phyloP scores from a whole-genome alignment of 92 coral and sea anemone species.

The Desmophyllum pertusum region DNA sequence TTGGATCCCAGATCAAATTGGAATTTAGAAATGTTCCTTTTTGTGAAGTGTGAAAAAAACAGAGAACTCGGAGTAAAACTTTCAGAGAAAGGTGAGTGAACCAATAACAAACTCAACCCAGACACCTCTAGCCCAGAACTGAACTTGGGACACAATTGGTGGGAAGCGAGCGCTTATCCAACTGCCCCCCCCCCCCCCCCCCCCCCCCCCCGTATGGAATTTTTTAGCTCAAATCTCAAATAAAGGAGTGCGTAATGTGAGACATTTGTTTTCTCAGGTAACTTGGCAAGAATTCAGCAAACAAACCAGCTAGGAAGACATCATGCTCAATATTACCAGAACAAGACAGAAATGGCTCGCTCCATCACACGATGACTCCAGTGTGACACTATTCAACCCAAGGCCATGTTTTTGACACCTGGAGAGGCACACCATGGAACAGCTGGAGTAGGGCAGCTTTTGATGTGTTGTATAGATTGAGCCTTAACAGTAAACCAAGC shows the following conservation, averaged over 20 bases:
- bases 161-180: too few relatives aligned
- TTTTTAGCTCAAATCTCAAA: not conserved
- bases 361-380: constrained; percentile 28
- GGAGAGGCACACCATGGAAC: constrained; percentile 30
- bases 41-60: too few relatives aligned
- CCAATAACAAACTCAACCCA: too few relatives aligned
- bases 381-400: constrained; percentile 25
- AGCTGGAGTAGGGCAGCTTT: constrained; percentile 27
- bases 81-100: too few relatives aligned
- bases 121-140: too few relatives aligned
- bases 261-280: not conserved
- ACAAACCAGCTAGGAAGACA: constrained; percentile 51
- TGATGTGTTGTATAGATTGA: constrained; percentile 12
- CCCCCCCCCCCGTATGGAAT: not conserved
- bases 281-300: constrained; percentile 12
- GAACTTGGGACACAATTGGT: too few relatives aligned
- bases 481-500: constrained; percentile 44
- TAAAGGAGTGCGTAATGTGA: not conserved
- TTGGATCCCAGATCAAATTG: too few relatives aligned
- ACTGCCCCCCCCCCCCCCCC: too few relatives aligned
- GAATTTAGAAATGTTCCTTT: too few relatives aligned
- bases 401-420: constrained; percentile 46
- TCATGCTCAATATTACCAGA: constrained; percentile 42
- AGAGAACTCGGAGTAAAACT: too few relatives aligned
- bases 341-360: constrained; percentile 30